Conservation (phyloP, 2,797 vertebrate species). For the Halcyon smyrnensis region DNA sequence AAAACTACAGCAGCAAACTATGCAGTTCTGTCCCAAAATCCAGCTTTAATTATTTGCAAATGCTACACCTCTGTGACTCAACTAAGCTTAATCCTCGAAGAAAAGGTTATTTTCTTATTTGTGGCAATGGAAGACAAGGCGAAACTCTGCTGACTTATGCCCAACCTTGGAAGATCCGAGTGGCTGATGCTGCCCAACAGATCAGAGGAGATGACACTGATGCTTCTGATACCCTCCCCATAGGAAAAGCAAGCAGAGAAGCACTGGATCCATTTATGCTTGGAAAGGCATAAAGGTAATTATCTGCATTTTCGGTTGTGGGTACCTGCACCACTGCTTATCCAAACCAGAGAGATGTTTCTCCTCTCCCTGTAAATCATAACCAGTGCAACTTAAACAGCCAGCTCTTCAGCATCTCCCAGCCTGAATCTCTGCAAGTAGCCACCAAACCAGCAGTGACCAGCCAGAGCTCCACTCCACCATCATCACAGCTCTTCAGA, state of each 20-base stretch:
- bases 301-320: neutral
- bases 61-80: neutral
- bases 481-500: neutral
- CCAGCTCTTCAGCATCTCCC: neutral
- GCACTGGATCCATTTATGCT: neutral
- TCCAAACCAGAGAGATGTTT: neutral
- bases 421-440: neutral
- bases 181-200: neutral
- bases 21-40: slow-evolving; percentile 1
- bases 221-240: neutral
- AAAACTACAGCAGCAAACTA: neutral
- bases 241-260: neutral
- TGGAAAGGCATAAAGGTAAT: neutral
- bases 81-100: neutral
- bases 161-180: neutral
- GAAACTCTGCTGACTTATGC: neutral
- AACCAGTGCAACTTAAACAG: neutral
- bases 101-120: slow-evolving; percentile 31
- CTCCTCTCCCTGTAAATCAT: neutral
- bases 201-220: neutral
- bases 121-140: neutral
- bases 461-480: neutral
- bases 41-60: slow-evolving; percentile 40
- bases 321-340: neutral
- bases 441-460: neutral